These are phyloP conservation scores for Pteria penguin DNA, from an alignment of 2,888 invertebrate genomes.

Conservation along the genomic window DNA sequence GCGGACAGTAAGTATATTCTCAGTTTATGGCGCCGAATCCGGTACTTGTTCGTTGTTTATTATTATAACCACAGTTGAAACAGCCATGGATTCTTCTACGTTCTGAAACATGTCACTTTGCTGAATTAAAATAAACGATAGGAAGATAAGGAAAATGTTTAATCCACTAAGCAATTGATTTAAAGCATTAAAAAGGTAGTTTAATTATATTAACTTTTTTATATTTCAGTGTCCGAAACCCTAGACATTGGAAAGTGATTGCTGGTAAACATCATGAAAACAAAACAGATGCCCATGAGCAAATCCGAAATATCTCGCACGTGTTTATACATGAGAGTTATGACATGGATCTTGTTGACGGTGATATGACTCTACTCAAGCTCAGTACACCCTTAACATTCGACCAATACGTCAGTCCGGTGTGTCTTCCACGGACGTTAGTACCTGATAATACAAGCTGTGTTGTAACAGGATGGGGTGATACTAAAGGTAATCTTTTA, in stretches of 20 bases:
- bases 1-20: too few relatives aligned
- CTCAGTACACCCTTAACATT: conserved; percentile 55
- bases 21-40: too few relatives aligned
- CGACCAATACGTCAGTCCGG: conserved; percentile 55
- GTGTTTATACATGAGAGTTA: conserved; percentile 60
- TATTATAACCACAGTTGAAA: too few relatives aligned
- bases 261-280: conserved; percentile 58
- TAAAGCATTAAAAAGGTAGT: too few relatives aligned
- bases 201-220: background rate
- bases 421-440: conserved; percentile 56
- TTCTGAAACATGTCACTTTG: too few relatives aligned
- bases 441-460: conserved; percentile 50
- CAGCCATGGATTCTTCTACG: too few relatives aligned
- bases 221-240: conserved; percentile 42
- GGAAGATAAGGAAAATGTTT: too few relatives aligned
- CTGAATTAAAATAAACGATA: too few relatives aligned
- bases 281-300: conserved; percentile 51
- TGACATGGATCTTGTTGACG: conserved; percentile 48
- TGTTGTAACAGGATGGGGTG: conserved; percentile 69
- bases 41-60: too few relatives aligned
- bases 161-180: too few relatives aligned
- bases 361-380: conserved; percentile 69
- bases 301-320: conserved; percentile 44
- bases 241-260: conserved; percentile 52
- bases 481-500: conserved; percentile 35